Conservation (phyloP, 2,888 invertebrate genomes). For the Acrobasis suavella region DNA sequence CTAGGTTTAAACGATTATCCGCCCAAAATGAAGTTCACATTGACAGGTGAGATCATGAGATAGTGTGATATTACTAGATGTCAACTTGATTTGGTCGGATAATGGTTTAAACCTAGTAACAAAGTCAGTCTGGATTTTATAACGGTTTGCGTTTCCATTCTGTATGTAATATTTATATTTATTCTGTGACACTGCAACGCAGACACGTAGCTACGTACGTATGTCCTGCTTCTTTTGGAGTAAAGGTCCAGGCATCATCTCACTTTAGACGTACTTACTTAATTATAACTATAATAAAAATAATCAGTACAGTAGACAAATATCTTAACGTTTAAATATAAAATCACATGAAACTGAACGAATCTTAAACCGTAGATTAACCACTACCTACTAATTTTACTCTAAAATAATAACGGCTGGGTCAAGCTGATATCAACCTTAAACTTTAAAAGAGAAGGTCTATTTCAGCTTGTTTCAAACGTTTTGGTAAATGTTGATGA, state of each 20-base stretch:
- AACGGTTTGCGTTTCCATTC: too few relatives aligned
- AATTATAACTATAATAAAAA: conserved; percentile 26
- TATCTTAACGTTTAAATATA: conserved; percentile 49
- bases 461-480: conserved; percentile 25
- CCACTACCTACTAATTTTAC: conserved; percentile 58
- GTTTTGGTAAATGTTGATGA: conserved; percentile 12
- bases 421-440: conserved; percentile 33
- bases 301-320: conserved; percentile 29
- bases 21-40: too few relatives aligned
- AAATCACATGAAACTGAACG: conserved; percentile 60
- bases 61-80: too few relatives aligned
- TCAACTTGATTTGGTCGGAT: too few relatives aligned
- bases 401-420: conserved; percentile 35
- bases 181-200: too few relatives aligned
- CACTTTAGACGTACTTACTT: conserved; percentile 8
- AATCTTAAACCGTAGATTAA: conserved; percentile 50
- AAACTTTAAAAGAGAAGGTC: conserved; percentile 12
- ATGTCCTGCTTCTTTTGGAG: too few relatives aligned
- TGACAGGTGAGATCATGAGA: too few relatives aligned
- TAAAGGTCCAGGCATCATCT: conserved; percentile 6
- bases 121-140: too few relatives aligned
- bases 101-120: too few relatives aligned
- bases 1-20: too few relatives aligned
- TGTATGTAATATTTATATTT: too few relatives aligned
- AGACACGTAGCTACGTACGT: too few relatives aligned